Evolutionary conservation across 2,113 vertebrate genomes (phyloP).

Genomic region (Proteles cristata): DNA sequence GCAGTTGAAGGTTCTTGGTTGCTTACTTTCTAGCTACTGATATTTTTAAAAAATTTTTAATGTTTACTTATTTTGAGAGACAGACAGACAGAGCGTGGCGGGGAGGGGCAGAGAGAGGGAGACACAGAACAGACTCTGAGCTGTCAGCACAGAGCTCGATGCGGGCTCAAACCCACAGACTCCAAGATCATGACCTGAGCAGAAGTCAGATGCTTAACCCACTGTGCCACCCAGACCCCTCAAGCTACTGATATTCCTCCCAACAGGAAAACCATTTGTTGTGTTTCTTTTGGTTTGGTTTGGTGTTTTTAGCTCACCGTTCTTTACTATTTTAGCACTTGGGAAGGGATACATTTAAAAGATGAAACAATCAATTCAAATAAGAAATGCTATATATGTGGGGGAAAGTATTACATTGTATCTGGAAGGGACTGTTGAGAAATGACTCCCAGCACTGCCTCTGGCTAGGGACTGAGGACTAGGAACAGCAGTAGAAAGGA

Average conservation of each 20-base stretch:
- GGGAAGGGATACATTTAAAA: neutral
- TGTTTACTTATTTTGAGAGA: too few species aligned
- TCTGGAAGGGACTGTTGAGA: neutral
- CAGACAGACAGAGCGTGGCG: too few species aligned
- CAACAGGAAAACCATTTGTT: neutral
- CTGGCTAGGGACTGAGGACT: neutral
- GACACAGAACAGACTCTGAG: too few species aligned
- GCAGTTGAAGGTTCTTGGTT: neutral
- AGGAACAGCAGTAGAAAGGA: neutral
- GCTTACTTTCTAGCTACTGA: neutral
- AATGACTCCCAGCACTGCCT: neutral
- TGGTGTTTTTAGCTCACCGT: neutral
- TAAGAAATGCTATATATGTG: neutral
- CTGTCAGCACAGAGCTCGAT: too few species aligned
- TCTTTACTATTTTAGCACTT: neutral
- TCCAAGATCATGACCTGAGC: too few species aligned
- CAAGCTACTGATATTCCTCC: neutral
- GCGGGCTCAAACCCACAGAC: too few species aligned
- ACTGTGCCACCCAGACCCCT: too few species aligned
- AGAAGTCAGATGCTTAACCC: too few species aligned
- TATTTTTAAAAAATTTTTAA: neutral
- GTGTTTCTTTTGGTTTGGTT: neutral
- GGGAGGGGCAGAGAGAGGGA: too few species aligned
- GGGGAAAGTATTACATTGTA: neutral
- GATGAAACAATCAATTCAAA: neutral